Evolutionary conservation across 1,140 invertebrate species (phyloP), one percentile per base, ranked within the genome.

Genomic region (Portunus trituberculatus): DNA sequence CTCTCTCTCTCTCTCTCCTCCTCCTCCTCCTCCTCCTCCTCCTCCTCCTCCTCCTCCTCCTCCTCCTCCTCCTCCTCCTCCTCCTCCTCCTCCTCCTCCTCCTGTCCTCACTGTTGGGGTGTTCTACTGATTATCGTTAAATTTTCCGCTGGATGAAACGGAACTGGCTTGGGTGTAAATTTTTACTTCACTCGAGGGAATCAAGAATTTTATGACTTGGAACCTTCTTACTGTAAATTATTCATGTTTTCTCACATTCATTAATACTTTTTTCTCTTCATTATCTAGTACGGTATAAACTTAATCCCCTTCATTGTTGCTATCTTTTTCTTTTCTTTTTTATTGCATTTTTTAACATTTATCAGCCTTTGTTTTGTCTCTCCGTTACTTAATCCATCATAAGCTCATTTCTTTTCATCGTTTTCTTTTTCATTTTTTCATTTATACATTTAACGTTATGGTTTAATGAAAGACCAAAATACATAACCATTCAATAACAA

Each of bases 301-400:
- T n/a, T 25, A 29, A 28, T 39, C 10, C n/a, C 10, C n/a, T 12
- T 39, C 10, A 8, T 28, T 12, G 7, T 39, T 28, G 39, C 84
- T 87, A 4, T 87, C 84, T 87, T 31, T 87, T 31, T 87, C 29
- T 87, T 32, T 28, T 87, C 29, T 87, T 31, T 87, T 28, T 87
- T 28, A 31, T 28, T 87, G 31, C 3, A 4, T 87, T 31, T 87
- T 25, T 87, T 28, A 82, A 8, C 76, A 3, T 20, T 28, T 82
- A 28, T 82, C 76, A 20, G 4, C 76, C 76, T 8, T 28, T 82
- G 76, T 8, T 82, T 20, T 82, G 76, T 82, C 20, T 82, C 3
- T 82, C 20, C 28, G 76, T 82, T 20, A 25, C 20, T 82, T 20
- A 25, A 28, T 82, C 2, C 28, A 28, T 82, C 28, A 28, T 82